Evolutionary conservation across 2,113 vertebrate species (phyloP).

Genomic region (Pseudolaguvia tuberculata): DNA sequence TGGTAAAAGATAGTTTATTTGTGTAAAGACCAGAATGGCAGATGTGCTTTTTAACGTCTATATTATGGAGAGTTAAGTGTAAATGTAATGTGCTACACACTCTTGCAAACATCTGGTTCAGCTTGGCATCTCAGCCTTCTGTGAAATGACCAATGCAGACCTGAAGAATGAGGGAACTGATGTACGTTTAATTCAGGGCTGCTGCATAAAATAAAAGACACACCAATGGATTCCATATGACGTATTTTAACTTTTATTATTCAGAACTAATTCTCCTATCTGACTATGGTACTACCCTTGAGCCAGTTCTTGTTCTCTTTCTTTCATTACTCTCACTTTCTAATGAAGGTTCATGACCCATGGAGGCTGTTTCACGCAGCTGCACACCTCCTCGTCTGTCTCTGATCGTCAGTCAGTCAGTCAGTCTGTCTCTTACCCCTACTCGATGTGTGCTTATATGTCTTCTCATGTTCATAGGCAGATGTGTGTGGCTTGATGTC

Average conservation of each 20-base stretch:
- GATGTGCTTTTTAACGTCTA: not conserved
- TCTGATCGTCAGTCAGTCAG: conserved; percentile 34
- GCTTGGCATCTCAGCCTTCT: conserved; percentile 12
- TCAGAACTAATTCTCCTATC: conserved; percentile 22
- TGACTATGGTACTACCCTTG: conserved; percentile 35
- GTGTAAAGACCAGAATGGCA: conserved; percentile 4
- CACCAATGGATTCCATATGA: conserved; percentile 65
- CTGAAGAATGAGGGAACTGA: not conserved
- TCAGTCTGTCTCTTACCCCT: conserved; percentile 46
- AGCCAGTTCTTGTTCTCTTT: conserved; percentile 45
- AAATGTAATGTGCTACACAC: not conserved
- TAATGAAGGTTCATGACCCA: conserved; percentile 29
- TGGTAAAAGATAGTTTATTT: conserved; percentile 23
- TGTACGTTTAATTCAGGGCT: conserved; percentile 27
- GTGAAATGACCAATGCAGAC: not conserved
- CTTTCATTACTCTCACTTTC: conserved; percentile 31
- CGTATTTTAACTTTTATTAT: conserved; percentile 30
- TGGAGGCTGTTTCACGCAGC: conserved; percentile 18
- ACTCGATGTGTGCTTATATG: conserved; percentile 32
- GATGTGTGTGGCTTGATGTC: conserved; percentile 47
- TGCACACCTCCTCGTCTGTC: conserved; percentile 33
- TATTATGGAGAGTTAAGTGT: not conserved
- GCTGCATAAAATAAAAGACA: conserved; percentile 35
- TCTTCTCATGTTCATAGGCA: not conserved
- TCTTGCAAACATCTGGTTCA: conserved; percentile 17